These are phyloP conservation scores for Protobothrops mucrosquamatus DNA, from an alignment of 2,113 vertebrate species.

Conservation along the genomic window DNA sequence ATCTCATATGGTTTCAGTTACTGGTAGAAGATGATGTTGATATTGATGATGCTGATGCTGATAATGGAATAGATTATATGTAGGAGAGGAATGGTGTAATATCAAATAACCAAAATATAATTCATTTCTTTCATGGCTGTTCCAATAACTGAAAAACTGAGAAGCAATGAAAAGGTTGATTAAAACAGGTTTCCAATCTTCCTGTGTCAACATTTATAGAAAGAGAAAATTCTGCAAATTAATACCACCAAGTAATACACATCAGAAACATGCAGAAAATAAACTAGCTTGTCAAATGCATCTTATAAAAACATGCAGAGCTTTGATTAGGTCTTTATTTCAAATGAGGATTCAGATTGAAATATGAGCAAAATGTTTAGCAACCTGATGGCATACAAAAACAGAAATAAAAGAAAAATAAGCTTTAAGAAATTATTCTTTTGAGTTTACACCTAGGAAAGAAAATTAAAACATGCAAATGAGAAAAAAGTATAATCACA, in stretches of 20 bases:
- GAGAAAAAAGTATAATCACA: neutral
- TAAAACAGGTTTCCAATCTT: conserved; percentile 20
- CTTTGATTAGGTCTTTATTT: conserved; percentile 21
- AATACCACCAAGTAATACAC: conserved; percentile 8
- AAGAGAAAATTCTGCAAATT: neutral
- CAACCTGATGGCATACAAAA: neutral
- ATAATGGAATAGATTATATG: neutral
- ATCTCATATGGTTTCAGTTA: neutral
- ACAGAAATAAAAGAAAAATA: neutral
- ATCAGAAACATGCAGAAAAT: conserved; percentile 7
- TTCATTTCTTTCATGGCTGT: conserved; percentile 6
- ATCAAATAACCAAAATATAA: conserved; percentile 18
- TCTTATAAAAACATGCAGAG: neutral
- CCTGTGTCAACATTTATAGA: conserved; percentile 4
- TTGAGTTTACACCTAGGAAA: conserved; percentile 7
- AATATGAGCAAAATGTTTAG: conserved; percentile 8
- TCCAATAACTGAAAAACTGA: conserved; percentile 20
- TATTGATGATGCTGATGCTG: neutral
- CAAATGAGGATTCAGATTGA: neutral
- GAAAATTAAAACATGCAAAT: conserved; percentile 13
- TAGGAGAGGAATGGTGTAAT: neutral
- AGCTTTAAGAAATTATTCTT: neutral
- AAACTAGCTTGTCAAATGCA: conserved; percentile 8
- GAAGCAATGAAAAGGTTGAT: neutral
- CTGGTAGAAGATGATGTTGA: neutral